Evolutionary conservation across 2,888 invertebrate species (phyloP).

Genomic region (Zygothrica quintamaculata): DNA sequence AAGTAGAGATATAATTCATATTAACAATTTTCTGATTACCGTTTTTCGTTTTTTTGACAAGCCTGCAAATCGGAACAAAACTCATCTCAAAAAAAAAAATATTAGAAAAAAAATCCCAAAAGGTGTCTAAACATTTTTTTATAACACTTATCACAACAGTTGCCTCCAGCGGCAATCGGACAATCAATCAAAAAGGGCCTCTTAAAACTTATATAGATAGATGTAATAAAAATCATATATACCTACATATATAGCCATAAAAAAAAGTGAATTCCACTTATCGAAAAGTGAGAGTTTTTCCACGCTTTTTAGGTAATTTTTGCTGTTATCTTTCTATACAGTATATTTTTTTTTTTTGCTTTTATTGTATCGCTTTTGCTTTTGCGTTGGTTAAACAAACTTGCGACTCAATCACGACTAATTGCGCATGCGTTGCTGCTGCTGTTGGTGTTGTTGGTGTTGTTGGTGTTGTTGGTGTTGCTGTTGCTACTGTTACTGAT

Average conservation of each 20-base stretch:
- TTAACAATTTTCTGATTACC: constrained; percentile 35
- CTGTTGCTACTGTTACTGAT: constrained; percentile 38
- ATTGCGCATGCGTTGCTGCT: constrained; percentile 74
- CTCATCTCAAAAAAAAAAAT: neutral
- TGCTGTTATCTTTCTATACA: constrained; percentile 47
- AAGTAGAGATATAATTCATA: too few species aligned
- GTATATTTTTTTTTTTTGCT: constrained; percentile 38
- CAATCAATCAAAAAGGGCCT: constrained; percentile 63
- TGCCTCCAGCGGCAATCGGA: constrained; percentile 25
- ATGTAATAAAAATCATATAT: constrained; percentile 29
- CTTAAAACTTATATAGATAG: constrained; percentile 39
- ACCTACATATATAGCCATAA: constrained; percentile 44
- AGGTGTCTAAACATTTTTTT: constrained; percentile 54
- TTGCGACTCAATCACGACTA: constrained; percentile 80
- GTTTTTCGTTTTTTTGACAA: constrained; percentile 31
- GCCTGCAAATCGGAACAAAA: neutral
- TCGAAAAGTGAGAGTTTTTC: constrained; percentile 78
- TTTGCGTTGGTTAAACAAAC: constrained; percentile 69
- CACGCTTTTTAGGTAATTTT: constrained; percentile 60
- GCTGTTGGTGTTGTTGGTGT: too few species aligned
- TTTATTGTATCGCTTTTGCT: constrained; percentile 24
- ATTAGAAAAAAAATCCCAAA: constrained; percentile 11
- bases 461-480: too few species aligned
- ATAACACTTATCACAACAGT: constrained; percentile 41
- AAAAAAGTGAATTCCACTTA: constrained; percentile 38